phyloP scores from a whole-genome alignment of 2,113 vertebrate genomes.

The Castor canadensis region DNA sequence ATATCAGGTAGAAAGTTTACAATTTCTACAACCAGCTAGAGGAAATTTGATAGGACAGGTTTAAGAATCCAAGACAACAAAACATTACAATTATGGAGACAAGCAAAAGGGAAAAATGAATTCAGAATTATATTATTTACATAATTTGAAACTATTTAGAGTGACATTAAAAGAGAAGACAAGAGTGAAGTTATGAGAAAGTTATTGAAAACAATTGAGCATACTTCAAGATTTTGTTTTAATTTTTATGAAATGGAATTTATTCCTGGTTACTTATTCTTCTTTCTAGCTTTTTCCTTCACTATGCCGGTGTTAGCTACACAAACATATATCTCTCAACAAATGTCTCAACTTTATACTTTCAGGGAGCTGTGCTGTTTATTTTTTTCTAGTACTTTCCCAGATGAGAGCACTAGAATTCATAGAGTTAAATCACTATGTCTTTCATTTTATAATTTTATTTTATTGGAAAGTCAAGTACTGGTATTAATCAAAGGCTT shows the following conservation, averaged over 20 bases:
- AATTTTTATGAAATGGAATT: background rate
- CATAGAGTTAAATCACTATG: background rate
- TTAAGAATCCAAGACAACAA: conserved; percentile 13
- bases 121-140: background rate
- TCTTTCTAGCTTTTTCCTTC: background rate
- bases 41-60: background rate
- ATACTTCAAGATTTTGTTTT: background rate
- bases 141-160: background rate
- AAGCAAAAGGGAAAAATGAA: background rate
- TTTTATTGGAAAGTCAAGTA: background rate
- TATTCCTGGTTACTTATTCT: background rate
- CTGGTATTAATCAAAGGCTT: conserved; percentile 40
- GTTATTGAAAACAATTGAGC: background rate
- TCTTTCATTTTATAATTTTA: conserved; percentile 36
- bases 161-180: background rate
- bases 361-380: background rate
- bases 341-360: background rate
- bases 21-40: background rate
- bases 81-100: background rate
- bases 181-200: background rate
- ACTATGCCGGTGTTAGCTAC: background rate
- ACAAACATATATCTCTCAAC: background rate
- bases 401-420: background rate
- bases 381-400: background rate
- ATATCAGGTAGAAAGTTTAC: background rate